These are phyloP conservation scores for Microctonus aethiopoides DNA, from an alignment of 2,888 invertebrate genomes.

Conservation along the genomic window DNA sequence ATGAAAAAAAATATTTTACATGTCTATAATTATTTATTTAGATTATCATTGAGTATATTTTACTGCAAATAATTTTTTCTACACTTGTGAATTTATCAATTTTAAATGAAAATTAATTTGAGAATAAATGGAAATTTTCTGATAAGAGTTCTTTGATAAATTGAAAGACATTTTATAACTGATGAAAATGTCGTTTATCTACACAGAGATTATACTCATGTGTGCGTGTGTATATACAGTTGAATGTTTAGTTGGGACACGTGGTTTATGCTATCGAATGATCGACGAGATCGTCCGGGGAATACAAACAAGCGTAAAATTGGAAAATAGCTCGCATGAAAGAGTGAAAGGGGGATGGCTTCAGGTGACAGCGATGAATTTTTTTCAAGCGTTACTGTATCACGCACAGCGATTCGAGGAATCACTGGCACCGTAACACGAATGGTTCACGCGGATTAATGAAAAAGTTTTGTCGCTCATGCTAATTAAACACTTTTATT, in stretches of 20 bases:
- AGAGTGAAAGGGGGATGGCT: slow-evolving; percentile 24
- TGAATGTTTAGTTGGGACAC: slow-evolving; percentile 17
- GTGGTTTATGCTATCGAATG: slow-evolving; percentile 47
- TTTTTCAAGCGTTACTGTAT: slow-evolving; percentile 49
- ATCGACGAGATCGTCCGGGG: slow-evolving; percentile 35
- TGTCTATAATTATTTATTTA: not conserved
- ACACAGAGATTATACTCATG: too few relatives aligned
- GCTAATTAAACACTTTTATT: slow-evolving; percentile 20
- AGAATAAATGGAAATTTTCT: too few relatives aligned
- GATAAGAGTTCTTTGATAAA: too few relatives aligned
- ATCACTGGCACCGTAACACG: slow-evolving; percentile 14
- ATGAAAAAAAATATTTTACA: not conserved
- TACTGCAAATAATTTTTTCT: too few relatives aligned
- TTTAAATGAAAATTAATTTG: too few relatives aligned
- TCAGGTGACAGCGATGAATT: slow-evolving; percentile 4
- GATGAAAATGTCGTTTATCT: not conserved
- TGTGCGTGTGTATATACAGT: not conserved
- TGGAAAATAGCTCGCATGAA: slow-evolving; percentile 34
- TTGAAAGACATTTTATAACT: too few relatives aligned
- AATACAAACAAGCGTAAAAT: slow-evolving; percentile 38
- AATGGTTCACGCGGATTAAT: slow-evolving; percentile 23
- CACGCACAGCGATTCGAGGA: slow-evolving; percentile 14
- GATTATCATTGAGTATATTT: too few relatives aligned
- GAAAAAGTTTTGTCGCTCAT: slow-evolving; percentile 21
- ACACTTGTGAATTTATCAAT: too few relatives aligned